These are phyloP conservation scores for Percina caprodes DNA, from an alignment of 2,113 vertebrate genomes.

Conservation along the genomic window DNA sequence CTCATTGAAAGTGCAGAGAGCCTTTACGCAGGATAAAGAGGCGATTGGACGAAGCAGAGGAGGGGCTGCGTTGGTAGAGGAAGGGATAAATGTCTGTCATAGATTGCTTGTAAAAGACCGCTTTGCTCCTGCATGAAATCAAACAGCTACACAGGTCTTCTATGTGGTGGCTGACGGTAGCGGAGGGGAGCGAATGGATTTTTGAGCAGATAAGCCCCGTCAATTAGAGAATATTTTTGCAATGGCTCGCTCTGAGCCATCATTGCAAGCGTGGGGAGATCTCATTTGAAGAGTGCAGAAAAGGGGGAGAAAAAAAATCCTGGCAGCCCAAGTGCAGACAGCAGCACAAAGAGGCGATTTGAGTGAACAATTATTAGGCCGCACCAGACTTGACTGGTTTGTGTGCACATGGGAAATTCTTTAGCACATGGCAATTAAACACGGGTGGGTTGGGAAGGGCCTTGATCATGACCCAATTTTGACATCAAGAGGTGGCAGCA, in stretches of 20 bases:
- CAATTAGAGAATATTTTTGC: constrained; percentile 33
- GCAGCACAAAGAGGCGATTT: constrained; percentile 75
- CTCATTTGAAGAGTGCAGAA: constrained; percentile 52
- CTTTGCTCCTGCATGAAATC: constrained; percentile 30
- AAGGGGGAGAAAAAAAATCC: background rate
- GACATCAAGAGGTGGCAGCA: constrained; percentile 64
- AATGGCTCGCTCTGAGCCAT: constrained; percentile 14
- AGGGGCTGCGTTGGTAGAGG: background rate
- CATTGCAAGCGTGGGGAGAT: constrained; percentile 17
- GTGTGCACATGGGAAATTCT: constrained; percentile 73
- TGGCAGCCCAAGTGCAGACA: constrained; percentile 63
- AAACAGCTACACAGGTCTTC: constrained; percentile 32
- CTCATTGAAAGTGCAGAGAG: constrained; percentile 27
- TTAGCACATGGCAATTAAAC: constrained; percentile 77
- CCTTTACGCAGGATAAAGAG: constrained; percentile 42
- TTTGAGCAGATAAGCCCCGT: constrained; percentile 32
- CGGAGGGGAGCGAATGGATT: background rate
- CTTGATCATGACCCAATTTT: constrained; percentile 71
- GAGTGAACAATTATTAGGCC: constrained; percentile 77
- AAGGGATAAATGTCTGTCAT: constrained; percentile 34
- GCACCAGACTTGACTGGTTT: constrained; percentile 72
- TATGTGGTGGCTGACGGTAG: background rate
- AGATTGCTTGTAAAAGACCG: constrained; percentile 42
- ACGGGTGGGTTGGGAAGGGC: constrained; percentile 58
- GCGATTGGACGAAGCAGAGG: constrained; percentile 11